Percentiles rank a stretch among this genome's conserved stretches.
Evolutionary conservation across 2,797 vertebrate species (phyloP).

Genomic region (Anguilla anguilla): DNA sequence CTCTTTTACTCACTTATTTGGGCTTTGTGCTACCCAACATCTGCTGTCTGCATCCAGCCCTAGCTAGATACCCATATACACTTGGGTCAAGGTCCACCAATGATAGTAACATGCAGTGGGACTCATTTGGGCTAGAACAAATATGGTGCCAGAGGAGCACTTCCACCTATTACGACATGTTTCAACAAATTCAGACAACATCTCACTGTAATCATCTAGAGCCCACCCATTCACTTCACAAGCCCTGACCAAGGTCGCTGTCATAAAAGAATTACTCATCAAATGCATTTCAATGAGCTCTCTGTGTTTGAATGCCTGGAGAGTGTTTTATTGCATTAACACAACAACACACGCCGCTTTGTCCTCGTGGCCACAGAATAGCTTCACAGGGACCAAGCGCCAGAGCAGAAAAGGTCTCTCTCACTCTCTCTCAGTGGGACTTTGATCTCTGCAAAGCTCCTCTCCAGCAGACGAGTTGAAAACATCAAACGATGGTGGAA

Average conservation of each 20-base stretch:
- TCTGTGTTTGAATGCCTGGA: constrained; percentile 1
- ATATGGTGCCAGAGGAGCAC: not conserved
- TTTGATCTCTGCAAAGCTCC: constrained; percentile 31
- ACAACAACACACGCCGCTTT: not conserved
- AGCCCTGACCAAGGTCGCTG: not conserved
- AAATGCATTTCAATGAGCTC: constrained; percentile 11
- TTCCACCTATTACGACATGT: not conserved
- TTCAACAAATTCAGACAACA: not conserved
- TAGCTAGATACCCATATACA: not conserved
- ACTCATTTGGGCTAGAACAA: not conserved
- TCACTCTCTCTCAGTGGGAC: constrained; percentile 17
- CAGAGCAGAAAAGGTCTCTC: not conserved
- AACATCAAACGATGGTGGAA: constrained; percentile 24
- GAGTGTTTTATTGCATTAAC: not conserved
- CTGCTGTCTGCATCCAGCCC: not conserved
- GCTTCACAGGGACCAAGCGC: constrained; percentile 13
- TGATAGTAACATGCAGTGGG: not conserved
- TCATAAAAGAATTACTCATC: constrained; percentile 17
- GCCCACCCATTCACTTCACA: not conserved
- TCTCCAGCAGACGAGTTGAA: constrained; percentile 16
- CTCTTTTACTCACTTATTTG: not conserved
- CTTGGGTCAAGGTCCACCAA: not conserved
- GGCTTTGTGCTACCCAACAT: not conserved
- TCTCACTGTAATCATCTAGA: not conserved
- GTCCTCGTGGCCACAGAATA: constrained; percentile 10